Evolutionary conservation across 1,140 invertebrate species (phyloP).

Genomic region (Drusus annulatus): DNA sequence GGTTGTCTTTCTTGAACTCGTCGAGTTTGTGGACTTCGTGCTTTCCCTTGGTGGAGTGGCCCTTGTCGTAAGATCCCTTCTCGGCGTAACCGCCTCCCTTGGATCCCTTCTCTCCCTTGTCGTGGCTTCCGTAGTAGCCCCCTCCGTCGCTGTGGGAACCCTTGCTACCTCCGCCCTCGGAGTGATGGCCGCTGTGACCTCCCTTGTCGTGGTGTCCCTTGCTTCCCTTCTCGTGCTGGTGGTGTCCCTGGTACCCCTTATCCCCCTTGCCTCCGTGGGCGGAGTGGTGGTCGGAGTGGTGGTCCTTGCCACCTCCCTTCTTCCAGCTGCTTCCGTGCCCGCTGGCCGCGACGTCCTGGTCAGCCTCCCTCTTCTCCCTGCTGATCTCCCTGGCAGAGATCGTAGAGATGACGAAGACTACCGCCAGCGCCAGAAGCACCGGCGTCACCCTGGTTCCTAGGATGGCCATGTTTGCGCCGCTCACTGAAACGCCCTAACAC

Average conservation of each 20-base stretch:
- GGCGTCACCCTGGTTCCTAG: conserved; percentile 50
- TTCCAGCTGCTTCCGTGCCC: conserved; percentile 38
- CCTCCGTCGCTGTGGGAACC: conserved; percentile 79
- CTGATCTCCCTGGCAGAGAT: conserved; percentile 48
- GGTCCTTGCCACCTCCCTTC: conserved; percentile 58
- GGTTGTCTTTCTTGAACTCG: conserved; percentile 69
- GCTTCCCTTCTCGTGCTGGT: conserved; percentile 74
- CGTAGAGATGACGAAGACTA: conserved; percentile 25
- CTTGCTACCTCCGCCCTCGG: conserved; percentile 81
- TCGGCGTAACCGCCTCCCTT: conserved; percentile 77
- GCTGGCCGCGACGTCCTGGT: conserved; percentile 26
- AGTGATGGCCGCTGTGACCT: conserved; percentile 78
- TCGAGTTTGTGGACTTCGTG: conserved; percentile 83
- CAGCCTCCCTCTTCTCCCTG: conserved; percentile 49
- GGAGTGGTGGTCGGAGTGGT: conserved; percentile 72
- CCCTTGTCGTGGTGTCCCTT: conserved; percentile 82
- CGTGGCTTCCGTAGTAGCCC: conserved; percentile 80
- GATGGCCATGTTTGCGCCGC: conserved; percentile 50
- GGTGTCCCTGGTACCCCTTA: conserved; percentile 74
- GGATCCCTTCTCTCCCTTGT: conserved; percentile 81
- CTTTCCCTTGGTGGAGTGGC: conserved; percentile 83
- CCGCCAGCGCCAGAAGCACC: conserved; percentile 36
- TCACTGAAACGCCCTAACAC: conserved; percentile 28
- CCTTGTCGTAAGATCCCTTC: conserved; percentile 79
- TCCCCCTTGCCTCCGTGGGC: conserved; percentile 72